These are phyloP conservation scores for Elgaria multicarinata DNA, from an alignment of 2,113 vertebrate genomes.

Conservation along the genomic window DNA sequence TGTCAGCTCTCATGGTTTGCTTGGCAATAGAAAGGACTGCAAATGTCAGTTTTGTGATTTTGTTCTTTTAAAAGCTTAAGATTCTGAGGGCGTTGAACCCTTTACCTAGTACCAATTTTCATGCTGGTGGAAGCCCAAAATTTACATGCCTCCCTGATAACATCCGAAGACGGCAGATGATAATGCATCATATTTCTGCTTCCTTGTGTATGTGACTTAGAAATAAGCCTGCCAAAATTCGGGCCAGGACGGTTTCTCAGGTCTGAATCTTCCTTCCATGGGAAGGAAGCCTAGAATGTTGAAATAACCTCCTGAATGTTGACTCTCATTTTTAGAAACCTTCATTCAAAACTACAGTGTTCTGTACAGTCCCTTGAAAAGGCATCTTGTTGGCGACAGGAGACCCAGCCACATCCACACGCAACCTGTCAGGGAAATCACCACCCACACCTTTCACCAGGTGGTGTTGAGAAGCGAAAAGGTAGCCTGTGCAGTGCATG, in stretches of 20 bases:
- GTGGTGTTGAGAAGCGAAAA: conserved; percentile 83
- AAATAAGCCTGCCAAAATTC: background rate
- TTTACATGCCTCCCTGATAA: background rate
- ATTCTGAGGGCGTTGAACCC: background rate
- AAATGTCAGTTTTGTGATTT: background rate
- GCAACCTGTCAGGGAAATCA: conserved; percentile 86
- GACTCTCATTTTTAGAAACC: conserved; percentile 79
- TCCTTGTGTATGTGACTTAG: background rate
- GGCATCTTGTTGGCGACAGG: conserved; percentile 86
- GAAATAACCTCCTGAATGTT: conserved; percentile 42
- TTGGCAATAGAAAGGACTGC: background rate
- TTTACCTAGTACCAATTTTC: background rate
- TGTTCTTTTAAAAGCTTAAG: background rate
- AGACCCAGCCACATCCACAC: conserved; percentile 45
- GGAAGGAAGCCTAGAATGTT: background rate
- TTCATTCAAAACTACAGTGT: conserved; percentile 96
- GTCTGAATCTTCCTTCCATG: background rate
- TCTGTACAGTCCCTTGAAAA: conserved; percentile 88
- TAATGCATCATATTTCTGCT: background rate
- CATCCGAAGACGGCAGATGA: no score
- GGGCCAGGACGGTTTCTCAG: background rate
- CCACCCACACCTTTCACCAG: conserved; percentile 84
- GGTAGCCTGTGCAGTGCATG: conserved; percentile 65
- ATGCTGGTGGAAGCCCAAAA: background rate
- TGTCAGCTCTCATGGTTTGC: background rate